These are phyloP conservation scores for Monopterus albus DNA, from an alignment of 2,113 vertebrate species.

Conservation along the genomic window DNA sequence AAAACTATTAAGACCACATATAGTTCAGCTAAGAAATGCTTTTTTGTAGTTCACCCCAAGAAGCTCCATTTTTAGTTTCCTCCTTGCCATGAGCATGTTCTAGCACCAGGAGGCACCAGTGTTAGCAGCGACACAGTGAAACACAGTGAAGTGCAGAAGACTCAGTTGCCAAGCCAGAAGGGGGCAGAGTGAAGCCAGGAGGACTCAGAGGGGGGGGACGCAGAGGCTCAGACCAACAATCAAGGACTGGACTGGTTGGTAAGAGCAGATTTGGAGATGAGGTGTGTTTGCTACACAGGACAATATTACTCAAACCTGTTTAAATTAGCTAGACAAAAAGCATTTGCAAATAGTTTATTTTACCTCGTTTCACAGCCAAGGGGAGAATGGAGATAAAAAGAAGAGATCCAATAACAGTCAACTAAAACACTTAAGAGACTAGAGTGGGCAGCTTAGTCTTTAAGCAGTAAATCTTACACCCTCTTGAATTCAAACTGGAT, in stretches of 20 bases:
- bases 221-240: conserved; percentile 29
- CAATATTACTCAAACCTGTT: not conserved
- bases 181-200: conserved; percentile 60
- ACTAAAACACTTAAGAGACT: too few species aligned
- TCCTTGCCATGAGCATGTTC: conserved; percentile 4
- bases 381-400: not conserved
- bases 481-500: not conserved
- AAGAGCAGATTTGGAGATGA: conserved; percentile 32
- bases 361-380: not conserved
- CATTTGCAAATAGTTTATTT: conserved; percentile 9
- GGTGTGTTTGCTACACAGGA: not conserved
- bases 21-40: not conserved
- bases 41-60: not conserved
- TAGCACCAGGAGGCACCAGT: conserved; percentile 59
- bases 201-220: not conserved
- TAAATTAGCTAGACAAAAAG: not conserved
- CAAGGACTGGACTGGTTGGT: conserved; percentile 19
- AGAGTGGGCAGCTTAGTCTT: not conserved
- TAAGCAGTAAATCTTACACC: not conserved
- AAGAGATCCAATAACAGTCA: too few species aligned
- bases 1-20: conserved; percentile 7
- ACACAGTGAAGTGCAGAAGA: not conserved
- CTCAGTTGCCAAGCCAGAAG: conserved; percentile 79
- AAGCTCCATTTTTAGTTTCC: conserved; percentile 1
- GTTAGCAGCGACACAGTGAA: conserved; percentile 40